Percentiles rank a stretch among this genome's conserved stretches.
Evolutionary conservation across 2,888 invertebrate genomes (phyloP).

Genomic region (Tuta absoluta): DNA sequence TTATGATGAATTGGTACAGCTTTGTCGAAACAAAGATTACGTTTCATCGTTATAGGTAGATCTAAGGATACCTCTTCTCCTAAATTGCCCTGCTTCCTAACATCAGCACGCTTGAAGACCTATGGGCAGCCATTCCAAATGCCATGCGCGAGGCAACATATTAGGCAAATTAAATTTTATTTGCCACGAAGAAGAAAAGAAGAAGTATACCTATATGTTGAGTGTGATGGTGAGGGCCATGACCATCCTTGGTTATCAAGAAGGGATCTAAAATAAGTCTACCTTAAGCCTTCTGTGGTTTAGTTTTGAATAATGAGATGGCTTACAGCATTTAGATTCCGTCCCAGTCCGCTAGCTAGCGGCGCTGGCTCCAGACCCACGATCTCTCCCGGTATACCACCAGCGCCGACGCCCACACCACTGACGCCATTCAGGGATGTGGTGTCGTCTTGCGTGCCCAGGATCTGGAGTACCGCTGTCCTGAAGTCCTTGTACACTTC

Average conservation of each 20-base stretch:
- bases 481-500: slow-evolving; percentile 94
- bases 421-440: slow-evolving; percentile 82
- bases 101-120: no score
- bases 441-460: slow-evolving; percentile 86
- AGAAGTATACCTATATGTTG: no score
- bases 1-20: no score
- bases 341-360: slow-evolving; percentile 39
- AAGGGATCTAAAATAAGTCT: not conserved
- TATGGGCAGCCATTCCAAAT: no score
- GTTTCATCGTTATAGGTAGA: no score
- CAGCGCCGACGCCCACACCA: slow-evolving; percentile 82
- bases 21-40: no score
- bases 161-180: no score
- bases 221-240: not conserved
- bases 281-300: no score
- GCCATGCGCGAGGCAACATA: no score
- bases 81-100: no score
- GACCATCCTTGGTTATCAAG: not conserved
- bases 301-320: not conserved
- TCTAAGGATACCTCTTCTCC: no score
- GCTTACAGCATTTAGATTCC: slow-evolving; percentile 31
- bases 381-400: slow-evolving; percentile 83
- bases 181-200: no score
- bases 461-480: slow-evolving; percentile 87
- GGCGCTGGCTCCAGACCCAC: slow-evolving; percentile 80